Percentiles rank a stretch among this genome's conserved stretches.
These are phyloP conservation scores for Agonopterix arenella DNA, from an alignment of 2,888 invertebrate species.

Conservation along the genomic window DNA sequence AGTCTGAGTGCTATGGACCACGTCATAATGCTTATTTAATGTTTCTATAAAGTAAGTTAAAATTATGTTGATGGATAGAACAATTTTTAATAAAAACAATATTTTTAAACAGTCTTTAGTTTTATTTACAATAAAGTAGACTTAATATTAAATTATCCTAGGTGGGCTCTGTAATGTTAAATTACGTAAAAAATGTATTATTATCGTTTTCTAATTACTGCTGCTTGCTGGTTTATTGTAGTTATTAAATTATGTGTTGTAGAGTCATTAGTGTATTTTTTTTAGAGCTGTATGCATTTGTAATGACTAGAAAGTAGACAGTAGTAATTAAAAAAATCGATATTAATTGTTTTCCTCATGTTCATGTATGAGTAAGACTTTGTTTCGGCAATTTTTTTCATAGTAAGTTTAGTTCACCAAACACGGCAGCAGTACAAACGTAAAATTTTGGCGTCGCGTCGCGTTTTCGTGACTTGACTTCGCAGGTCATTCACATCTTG, in stretches of 20 bases:
- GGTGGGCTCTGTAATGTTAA: constrained; percentile 55
- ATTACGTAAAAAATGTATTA: constrained; percentile 39
- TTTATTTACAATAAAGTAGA: constrained; percentile 60
- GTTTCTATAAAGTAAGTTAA: constrained; percentile 11
- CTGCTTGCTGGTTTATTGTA: constrained; percentile 9
- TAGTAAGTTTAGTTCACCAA: background rate
- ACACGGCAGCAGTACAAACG: constrained; percentile 5
- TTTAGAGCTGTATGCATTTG: constrained; percentile 20
- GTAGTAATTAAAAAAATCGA: constrained; percentile 4
- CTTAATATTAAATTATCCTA: constrained; percentile 39
- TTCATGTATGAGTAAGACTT: background rate
- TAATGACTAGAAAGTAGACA: constrained; percentile 30
- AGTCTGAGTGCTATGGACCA: background rate
- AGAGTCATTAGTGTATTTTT: background rate
- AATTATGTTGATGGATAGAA: constrained; percentile 39
- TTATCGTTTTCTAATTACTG: constrained; percentile 17
- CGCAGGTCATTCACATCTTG: constrained; percentile 1
- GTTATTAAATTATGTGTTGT: constrained; percentile 4
- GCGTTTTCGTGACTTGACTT: background rate
- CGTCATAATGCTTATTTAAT: constrained; percentile 5
- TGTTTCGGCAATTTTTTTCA: background rate
- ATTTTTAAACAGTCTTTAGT: constrained; percentile 45
- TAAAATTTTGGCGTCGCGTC: background rate
- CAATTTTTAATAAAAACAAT: constrained; percentile 49
- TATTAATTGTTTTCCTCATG: background rate